phyloP scores from a whole-genome alignment of 1,140 invertebrate genomes.

The Trachymyrmex septentrionalis region DNA sequence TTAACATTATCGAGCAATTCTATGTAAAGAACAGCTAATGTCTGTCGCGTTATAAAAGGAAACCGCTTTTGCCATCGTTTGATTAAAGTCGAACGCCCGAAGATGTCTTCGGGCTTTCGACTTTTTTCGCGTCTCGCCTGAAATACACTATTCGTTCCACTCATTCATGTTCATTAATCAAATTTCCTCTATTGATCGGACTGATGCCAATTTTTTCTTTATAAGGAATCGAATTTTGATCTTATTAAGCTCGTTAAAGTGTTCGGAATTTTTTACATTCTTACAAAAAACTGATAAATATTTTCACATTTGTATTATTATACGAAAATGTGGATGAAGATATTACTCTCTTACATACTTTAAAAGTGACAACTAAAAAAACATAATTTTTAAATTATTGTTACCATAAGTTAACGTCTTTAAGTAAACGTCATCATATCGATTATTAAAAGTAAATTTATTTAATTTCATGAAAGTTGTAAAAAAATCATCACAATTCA shows the following conservation, averaged over 20 bases:
- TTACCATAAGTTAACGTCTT: too few relatives aligned
- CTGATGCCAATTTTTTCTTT: constrained; percentile 26
- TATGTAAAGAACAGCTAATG: constrained; percentile 25
- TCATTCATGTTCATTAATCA: constrained; percentile 50
- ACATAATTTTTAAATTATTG: too few relatives aligned
- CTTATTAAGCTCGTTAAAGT: constrained; percentile 35
- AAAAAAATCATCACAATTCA: too few relatives aligned
- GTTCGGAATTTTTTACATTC: constrained; percentile 3
- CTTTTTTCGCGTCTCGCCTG: constrained; percentile 4
- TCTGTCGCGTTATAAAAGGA: constrained; percentile 45
- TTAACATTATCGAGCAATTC: constrained; percentile 48
- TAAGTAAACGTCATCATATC: too few relatives aligned
- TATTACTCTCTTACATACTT: too few relatives aligned
- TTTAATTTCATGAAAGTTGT: too few relatives aligned
- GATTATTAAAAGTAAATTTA: too few relatives aligned
- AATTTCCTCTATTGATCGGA: constrained; percentile 42
- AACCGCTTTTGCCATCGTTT: constrained; percentile 37
- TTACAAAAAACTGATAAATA: background rate
- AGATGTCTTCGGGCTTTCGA: constrained; percentile 23
- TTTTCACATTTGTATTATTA: background rate
- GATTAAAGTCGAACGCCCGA: constrained; percentile 45
- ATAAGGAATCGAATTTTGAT: constrained; percentile 11
- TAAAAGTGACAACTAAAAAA: too few relatives aligned
- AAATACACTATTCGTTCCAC: constrained; percentile 54
- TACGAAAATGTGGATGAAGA: background rate